Evolutionary conservation across 2,888 invertebrate species (phyloP), one percentile per base, ranked within the genome.

Genomic region (Penaeus monodon): DNA sequence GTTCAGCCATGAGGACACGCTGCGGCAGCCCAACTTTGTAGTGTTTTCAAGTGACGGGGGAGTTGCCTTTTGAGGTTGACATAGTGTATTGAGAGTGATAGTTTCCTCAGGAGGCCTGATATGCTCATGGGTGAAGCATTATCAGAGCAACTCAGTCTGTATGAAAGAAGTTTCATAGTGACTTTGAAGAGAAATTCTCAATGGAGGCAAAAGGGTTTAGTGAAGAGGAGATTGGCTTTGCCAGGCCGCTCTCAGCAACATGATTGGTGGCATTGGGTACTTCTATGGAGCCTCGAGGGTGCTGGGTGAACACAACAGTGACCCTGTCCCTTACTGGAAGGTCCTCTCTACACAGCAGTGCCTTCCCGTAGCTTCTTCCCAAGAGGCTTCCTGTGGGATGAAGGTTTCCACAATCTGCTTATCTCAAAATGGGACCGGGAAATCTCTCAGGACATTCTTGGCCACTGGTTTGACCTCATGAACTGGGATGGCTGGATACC

Each of bases 401-500:
- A 99, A 93, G 99, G 99, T 33, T 99, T 99, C 92, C 99, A 99
- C 92, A 97, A 98, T 0, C 93, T 99, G 12, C 93, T 99, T 17
- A 95, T 99, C 73, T 92, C 93, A 29, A 92, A 93, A 89, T 94
- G 94, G 93, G 93, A 94, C 84, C n/a, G 73, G 0, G 95, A 96
- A 90, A 95, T 98, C 49, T 96, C 96, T 91, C 93, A 97, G 91
- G 98, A 99, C 92, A 98, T 99, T 57, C 95, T 99, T 2, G 96
- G 96, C 12, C 98, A 99, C 92, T 99, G 99, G 99, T 95, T 99
- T 91, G 99, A 99, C 92, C 94, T 99, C 76, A 96, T 99, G 94
- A 99, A 99, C 91, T 95, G 96, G 0, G 98, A 99, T 92, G 99
- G 99, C 0, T 99, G 99, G 99, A 99, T 99, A 90, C 99, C 99